These are phyloP conservation scores for Clivina fossor DNA, from an alignment of 2,888 invertebrate genomes.

Conservation along the genomic window DNA sequence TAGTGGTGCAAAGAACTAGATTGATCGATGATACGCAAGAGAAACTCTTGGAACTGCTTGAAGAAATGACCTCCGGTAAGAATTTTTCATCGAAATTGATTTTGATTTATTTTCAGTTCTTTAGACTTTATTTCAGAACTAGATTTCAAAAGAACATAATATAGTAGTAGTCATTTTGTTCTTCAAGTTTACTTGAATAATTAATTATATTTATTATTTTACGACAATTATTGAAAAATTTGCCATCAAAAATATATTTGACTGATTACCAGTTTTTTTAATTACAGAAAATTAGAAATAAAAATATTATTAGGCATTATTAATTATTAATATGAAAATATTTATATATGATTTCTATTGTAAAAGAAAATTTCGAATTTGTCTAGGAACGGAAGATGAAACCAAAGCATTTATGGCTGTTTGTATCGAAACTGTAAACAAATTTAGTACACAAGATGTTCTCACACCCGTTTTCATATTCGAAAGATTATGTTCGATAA, in stretches of 20 bases:
- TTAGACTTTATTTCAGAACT: too few species aligned
- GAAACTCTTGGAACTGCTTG: constrained; percentile 86
- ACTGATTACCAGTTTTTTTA: too few species aligned
- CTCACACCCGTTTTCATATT: constrained; percentile 97
- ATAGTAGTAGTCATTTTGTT: too few species aligned
- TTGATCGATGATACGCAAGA: constrained; percentile 96
- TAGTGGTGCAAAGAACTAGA: constrained; percentile 92
- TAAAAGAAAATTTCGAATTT: constrained; percentile 17
- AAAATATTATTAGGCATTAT: too few species aligned
- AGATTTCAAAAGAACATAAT: too few species aligned
- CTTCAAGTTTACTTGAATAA: too few species aligned
- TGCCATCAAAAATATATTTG: too few species aligned
- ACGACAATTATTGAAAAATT: too few species aligned
- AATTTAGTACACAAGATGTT: constrained; percentile 87
- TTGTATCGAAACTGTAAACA: constrained; percentile 92
- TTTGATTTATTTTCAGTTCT: too few species aligned
- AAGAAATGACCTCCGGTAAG: constrained; percentile 90
- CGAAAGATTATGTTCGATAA: constrained; percentile 94
- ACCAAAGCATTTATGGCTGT: constrained; percentile 97
- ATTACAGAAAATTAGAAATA: too few species aligned
- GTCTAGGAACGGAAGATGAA: constrained; percentile 85
- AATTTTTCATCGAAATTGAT: too few species aligned
- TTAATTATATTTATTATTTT: too few species aligned
- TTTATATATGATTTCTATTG: not conserved
- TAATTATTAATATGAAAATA: not conserved